These are phyloP conservation scores for Adoxophyes honmai DNA, from an alignment of 1,140 invertebrate genomes.

Conservation along the genomic window DNA sequence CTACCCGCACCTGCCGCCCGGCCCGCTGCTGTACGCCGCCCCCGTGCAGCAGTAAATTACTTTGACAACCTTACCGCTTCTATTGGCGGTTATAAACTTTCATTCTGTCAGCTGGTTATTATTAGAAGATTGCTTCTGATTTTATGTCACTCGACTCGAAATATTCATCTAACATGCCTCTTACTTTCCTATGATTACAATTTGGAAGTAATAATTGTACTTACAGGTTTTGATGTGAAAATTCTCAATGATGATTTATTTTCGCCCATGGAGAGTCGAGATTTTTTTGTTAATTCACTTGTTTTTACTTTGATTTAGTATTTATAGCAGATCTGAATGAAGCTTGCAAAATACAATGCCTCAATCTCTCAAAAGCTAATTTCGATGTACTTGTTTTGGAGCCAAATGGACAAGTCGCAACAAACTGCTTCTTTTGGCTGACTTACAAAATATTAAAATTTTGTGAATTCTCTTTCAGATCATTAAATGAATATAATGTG, in stretches of 20 bases:
- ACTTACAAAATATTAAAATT: constrained; percentile 26
- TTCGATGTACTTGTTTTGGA: background rate
- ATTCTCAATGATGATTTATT: too few species aligned
- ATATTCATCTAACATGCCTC: too few species aligned
- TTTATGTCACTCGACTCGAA: background rate
- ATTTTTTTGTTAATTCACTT: background rate
- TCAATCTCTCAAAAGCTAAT: too few species aligned
- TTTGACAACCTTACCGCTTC: background rate
- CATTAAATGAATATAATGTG: constrained; percentile 42
- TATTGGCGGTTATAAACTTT: background rate
- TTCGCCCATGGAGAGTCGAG: too few species aligned
- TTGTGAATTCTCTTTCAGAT: constrained; percentile 68
- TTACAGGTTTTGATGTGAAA: too few species aligned
- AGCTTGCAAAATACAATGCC: constrained; percentile 41
- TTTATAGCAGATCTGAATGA: constrained; percentile 65
- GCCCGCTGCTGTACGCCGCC: constrained; percentile 67
- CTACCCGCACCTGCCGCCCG: constrained; percentile 68
- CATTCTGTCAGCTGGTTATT: too few species aligned
- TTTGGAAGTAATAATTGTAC: too few species aligned
- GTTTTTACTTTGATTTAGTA: constrained; percentile 35
- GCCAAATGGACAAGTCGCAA: too few species aligned
- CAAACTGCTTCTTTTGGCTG: too few species aligned
- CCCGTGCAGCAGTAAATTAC: constrained; percentile 72
- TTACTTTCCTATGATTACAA: too few species aligned
- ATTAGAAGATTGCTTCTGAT: background rate